These are phyloP conservation scores for Chelonus insularis DNA, from an alignment of 1,140 invertebrate species.

Conservation along the genomic window DNA sequence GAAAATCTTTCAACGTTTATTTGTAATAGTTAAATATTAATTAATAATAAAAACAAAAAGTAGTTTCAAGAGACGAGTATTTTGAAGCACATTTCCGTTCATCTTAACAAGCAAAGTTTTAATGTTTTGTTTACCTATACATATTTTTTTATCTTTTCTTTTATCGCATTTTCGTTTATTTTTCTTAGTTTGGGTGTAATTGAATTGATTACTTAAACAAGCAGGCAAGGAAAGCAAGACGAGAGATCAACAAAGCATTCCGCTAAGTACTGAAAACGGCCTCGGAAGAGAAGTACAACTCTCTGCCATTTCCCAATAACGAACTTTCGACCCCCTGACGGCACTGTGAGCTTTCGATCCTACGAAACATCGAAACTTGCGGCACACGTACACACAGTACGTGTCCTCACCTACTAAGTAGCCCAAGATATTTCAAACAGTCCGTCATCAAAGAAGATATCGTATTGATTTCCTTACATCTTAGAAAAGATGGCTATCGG, in stretches of 20 bases:
- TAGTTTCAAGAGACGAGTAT: no score
- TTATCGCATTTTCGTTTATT: background rate
- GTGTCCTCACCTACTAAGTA: conserved; percentile 26
- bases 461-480: no score
- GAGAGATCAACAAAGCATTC: conserved; percentile 27
- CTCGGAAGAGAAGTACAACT: conserved; percentile 2
- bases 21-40: no score
- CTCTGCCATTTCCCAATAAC: conserved; percentile 26
- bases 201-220: conserved; percentile 17
- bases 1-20: no score
- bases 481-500: conserved; percentile 14
- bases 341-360: background rate
- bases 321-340: conserved; percentile 12
- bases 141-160: background rate
- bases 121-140: background rate
- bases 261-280: background rate
- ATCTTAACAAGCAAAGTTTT: no score
- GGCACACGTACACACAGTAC: conserved; percentile 18
- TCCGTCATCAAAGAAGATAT: no score
- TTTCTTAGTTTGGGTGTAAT: conserved; percentile 5
- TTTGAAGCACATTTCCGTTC: no score
- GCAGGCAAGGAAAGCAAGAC: background rate
- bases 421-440: conserved; percentile 17
- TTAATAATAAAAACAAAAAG: no score
- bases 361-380: conserved; percentile 23